Percentiles rank a stretch among this genome's conserved stretches.
These are phyloP conservation scores for Rhinolophus sinicus DNA, from an alignment of 2,113 vertebrate species.

Conservation along the genomic window DNA sequence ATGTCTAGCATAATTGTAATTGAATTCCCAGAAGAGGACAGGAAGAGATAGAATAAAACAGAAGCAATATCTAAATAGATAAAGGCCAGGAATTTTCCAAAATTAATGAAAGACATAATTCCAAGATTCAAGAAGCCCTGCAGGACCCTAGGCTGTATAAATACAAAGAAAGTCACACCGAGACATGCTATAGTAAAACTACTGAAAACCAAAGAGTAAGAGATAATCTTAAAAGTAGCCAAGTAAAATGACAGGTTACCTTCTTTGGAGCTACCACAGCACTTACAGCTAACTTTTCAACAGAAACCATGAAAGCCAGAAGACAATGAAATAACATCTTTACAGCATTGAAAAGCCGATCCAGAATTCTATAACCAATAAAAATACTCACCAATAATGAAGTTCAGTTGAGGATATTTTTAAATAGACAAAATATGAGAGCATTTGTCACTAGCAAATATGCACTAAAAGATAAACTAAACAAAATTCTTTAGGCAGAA, in stretches of 20 bases:
- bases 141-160: background rate
- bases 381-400: background rate
- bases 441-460: background rate
- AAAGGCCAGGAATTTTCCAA: background rate
- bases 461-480: background rate
- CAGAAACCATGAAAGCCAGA: background rate
- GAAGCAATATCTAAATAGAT: slow-evolving; percentile 5
- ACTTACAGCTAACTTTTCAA: background rate
- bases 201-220: background rate
- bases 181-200: background rate
- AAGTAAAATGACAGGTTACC: background rate
- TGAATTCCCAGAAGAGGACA: background rate
- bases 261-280: background rate
- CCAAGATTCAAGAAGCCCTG: background rate
- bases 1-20: background rate
- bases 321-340: background rate
- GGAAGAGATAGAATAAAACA: background rate
- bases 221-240: background rate
- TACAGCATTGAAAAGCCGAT: background rate
- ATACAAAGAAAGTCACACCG: background rate
- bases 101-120: background rate
- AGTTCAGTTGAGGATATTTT: background rate
- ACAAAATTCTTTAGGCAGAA: background rate
- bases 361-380: background rate
- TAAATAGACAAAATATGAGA: background rate